Conservation (phyloP, 2,888 invertebrate genomes). For the Anorthoa munda region DNA sequence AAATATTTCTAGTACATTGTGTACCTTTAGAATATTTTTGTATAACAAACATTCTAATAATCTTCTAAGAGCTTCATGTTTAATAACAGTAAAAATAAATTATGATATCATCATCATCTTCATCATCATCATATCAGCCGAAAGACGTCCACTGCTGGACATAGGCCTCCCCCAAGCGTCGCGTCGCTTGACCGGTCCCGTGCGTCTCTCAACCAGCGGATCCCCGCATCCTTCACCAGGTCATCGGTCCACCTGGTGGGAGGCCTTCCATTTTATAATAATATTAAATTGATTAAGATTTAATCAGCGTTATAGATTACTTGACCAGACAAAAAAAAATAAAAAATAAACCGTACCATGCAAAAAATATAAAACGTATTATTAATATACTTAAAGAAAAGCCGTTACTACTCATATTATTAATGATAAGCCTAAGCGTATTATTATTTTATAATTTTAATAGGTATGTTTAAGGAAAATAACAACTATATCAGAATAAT, state of each 20-base stretch:
- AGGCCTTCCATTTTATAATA: too few relatives aligned
- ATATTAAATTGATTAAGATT: not conserved
- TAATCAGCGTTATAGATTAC: not conserved
- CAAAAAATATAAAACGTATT: not conserved
- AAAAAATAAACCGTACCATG: not conserved
- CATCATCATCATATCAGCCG: too few relatives aligned
- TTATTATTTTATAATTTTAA: slow-evolving; percentile 42
- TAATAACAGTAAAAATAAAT: too few relatives aligned
- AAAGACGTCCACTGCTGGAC: too few relatives aligned
- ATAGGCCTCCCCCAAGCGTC: too few relatives aligned
- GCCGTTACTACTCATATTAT: not conserved
- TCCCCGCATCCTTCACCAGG: too few relatives aligned
- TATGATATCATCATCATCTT: too few relatives aligned
- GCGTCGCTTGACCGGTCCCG: too few relatives aligned
- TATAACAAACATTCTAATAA: too few relatives aligned
- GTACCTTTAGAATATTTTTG: too few relatives aligned
- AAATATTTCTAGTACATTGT: not conserved
- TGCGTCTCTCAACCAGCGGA: too few relatives aligned
- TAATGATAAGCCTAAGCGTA: slow-evolving; percentile 12
- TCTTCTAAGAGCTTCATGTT: not conserved
- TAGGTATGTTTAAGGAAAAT: slow-evolving; percentile 41
- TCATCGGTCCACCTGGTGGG: too few relatives aligned
- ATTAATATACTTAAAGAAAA: slow-evolving; percentile 15
- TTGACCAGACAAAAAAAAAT: not conserved
- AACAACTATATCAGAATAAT: slow-evolving; percentile 42